Conservation (phyloP, 2,888 invertebrate species). For the Didymodactylos carnosus region DNA sequence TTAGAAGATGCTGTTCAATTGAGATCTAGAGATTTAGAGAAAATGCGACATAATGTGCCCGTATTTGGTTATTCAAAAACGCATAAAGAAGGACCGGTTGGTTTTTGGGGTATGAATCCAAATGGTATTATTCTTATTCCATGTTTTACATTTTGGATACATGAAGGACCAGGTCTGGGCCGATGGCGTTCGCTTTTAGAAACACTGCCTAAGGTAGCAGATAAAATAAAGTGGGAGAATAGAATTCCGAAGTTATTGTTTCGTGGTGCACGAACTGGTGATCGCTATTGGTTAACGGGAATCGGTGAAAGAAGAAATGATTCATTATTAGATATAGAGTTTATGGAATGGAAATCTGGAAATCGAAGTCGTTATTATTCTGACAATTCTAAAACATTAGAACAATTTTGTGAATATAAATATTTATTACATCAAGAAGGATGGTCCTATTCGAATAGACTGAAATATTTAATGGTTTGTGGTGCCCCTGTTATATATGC, state of each 20-base stretch:
- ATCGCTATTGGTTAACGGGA: background rate
- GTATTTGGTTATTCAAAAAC: background rate
- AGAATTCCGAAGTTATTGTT: background rate
- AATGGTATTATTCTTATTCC: background rate
- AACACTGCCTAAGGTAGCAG: background rate
- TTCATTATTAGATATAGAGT: background rate
- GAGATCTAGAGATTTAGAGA: background rate
- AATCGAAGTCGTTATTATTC: background rate
- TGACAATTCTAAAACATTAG: background rate
- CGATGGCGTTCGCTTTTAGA: background rate
- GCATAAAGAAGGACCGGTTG: background rate
- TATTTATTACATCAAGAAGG: no score
- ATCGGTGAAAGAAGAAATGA: background rate
- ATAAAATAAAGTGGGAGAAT: background rate
- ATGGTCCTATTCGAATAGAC: background rate
- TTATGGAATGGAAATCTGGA: background rate
- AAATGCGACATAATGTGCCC: background rate
- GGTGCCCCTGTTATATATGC: background rate
- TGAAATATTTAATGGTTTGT: background rate
- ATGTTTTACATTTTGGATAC: background rate
- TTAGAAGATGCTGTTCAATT: background rate
- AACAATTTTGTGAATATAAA: background rate
- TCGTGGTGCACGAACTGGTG: background rate
- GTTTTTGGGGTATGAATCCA: background rate
- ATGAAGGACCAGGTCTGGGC: background rate